Evolutionary conservation across 2,888 invertebrate genomes (phyloP).

Genomic region (Parnassius smintheus): DNA sequence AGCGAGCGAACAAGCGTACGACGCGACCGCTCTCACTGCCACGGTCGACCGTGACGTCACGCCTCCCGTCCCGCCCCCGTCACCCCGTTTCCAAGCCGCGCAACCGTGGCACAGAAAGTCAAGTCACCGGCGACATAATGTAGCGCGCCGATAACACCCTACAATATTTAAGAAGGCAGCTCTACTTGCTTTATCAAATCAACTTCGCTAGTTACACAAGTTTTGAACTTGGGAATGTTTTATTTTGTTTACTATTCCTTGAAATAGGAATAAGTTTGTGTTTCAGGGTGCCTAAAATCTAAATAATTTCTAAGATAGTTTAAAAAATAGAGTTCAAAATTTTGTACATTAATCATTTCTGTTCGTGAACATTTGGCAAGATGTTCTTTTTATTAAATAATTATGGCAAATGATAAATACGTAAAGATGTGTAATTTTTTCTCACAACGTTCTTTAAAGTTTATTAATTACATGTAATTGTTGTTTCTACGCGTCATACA

Average conservation of each 20-base stretch:
- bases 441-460: too few relatives aligned
- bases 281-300: too few relatives aligned
- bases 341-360: too few relatives aligned
- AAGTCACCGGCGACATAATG: slow-evolving; percentile 70
- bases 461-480: too few relatives aligned
- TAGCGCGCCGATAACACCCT: slow-evolving; percentile 75
- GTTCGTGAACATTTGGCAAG: too few relatives aligned
- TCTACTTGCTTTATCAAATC: slow-evolving; percentile 63
- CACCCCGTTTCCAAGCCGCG: slow-evolving; percentile 46
- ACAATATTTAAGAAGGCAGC: slow-evolving; percentile 62
- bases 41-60: slow-evolving; percentile 80
- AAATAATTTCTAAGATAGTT: too few relatives aligned
- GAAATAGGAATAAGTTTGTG: background rate
- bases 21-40: slow-evolving; percentile 79
- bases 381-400: too few relatives aligned
- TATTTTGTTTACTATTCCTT: slow-evolving; percentile 1
- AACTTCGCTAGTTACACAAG: slow-evolving; percentile 65
- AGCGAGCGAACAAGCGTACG: slow-evolving; percentile 61
- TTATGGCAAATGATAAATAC: too few relatives aligned
- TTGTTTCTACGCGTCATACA: too few relatives aligned
- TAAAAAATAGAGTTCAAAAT: too few relatives aligned
- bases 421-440: too few relatives aligned
- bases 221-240: slow-evolving; percentile 62
- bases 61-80: slow-evolving; percentile 41
- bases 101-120: slow-evolving; percentile 76